These are phyloP conservation scores for Aplidium turbinatum DNA, from an alignment of 23 tunicate genomes.

Conservation along the genomic window DNA sequence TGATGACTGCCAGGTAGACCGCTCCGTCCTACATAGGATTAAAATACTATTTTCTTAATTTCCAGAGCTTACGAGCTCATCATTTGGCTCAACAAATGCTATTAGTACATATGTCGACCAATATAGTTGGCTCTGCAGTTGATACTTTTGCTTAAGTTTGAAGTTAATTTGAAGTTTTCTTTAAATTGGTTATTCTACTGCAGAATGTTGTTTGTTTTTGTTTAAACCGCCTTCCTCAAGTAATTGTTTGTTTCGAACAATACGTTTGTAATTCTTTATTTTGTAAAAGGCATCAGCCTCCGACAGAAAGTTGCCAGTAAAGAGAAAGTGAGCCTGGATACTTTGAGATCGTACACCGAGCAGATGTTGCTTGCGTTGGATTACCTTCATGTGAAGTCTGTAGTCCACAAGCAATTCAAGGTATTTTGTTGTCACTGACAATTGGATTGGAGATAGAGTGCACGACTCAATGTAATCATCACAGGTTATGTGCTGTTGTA, in stretches of 20 bases:
- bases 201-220: too few relatives aligned
- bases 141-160: neutral
- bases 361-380: slow-evolving; percentile 72
- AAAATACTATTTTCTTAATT: too few relatives aligned
- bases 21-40: too few relatives aligned
- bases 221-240: neutral
- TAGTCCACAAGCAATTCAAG: slow-evolving; percentile 77
- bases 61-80: too few relatives aligned
- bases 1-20: too few relatives aligned
- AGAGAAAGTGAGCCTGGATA: slow-evolving; percentile 36
- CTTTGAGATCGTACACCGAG: slow-evolving; percentile 52
- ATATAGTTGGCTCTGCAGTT: too few relatives aligned
- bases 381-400: slow-evolving; percentile 72
- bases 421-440: slow-evolving; percentile 27
- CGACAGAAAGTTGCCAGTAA: slow-evolving; percentile 55
- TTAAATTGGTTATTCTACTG: too few relatives aligned
- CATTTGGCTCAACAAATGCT: too few relatives aligned
- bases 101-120: too few relatives aligned
- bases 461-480: neutral
- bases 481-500: too few relatives aligned
- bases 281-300: slow-evolving; percentile 64
- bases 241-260: neutral
- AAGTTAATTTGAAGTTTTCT: too few relatives aligned
- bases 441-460: slow-evolving; percentile 4
- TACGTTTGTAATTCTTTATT: neutral